A percentile compares a stretch with the other conserved stretches of the same genome.
Evolutionary conservation across 2,888 invertebrate genomes (phyloP).

Genomic region (Clusia tigrina): DNA sequence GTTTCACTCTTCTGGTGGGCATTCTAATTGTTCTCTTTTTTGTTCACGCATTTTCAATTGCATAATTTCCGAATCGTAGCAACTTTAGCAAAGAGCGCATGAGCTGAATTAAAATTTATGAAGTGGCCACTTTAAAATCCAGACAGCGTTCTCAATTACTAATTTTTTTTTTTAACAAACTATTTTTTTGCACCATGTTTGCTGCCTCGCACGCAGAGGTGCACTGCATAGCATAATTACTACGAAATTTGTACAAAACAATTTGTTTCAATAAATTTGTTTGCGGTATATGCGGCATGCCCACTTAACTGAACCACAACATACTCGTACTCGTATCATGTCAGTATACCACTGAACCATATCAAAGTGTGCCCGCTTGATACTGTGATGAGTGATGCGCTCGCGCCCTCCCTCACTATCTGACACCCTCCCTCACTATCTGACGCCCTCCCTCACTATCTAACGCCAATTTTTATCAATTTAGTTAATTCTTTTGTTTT

Average conservation of each 20-base stretch:
- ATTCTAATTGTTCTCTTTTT: no score
- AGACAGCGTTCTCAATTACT: not conserved
- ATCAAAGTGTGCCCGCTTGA: no score
- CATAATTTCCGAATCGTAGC: no score
- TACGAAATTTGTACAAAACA: not conserved
- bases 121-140: not conserved
- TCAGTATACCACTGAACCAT: no score
- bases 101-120: not conserved
- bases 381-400: no score
- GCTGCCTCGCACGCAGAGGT: not conserved
- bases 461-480: not conserved
- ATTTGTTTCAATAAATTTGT: conserved; percentile 6
- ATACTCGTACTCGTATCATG: no score
- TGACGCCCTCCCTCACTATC: no score
- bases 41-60: no score
- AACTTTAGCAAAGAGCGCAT: no score
- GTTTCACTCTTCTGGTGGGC: no score
- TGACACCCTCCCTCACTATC: no score
- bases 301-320: not conserved
- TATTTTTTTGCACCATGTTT: not conserved
- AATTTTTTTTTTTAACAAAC: not conserved
- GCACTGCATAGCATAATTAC: not conserved
- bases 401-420: no score
- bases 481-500: not conserved
- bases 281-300: not conserved